phyloP scores from a whole-genome alignment of 1,140 invertebrate genomes.

The Cydia amplana region DNA sequence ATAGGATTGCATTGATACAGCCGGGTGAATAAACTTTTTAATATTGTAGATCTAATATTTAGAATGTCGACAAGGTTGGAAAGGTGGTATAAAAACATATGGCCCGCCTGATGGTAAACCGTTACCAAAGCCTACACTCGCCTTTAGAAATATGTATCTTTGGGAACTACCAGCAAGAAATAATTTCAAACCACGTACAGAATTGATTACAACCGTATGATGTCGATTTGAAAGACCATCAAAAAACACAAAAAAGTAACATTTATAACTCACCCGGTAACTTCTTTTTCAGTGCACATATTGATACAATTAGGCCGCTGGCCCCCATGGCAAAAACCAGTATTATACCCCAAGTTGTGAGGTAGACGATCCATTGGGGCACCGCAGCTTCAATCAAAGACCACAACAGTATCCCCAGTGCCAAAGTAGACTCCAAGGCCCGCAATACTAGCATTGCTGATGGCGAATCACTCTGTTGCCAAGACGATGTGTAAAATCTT shows the following conservation, averaged over 20 bases:
- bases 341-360: conserved; percentile 82
- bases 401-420: not conserved
- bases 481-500: not conserved
- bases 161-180: not conserved
- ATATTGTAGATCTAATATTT: no score
- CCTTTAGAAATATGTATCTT: not conserved
- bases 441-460: not conserved
- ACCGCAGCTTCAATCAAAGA: not conserved
- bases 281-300: not conserved
- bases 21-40: no score
- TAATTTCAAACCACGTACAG: not conserved
- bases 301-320: conserved; percentile 35
- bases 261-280: no score
- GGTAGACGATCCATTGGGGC: conserved; percentile 80
- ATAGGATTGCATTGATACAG: no score
- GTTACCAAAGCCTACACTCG: not conserved
- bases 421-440: not conserved
- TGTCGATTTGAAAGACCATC: no score
- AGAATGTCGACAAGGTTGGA: no score
- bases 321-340: conserved; percentile 51
- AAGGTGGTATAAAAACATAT: no score
- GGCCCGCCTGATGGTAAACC: not conserved
- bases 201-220: no score
- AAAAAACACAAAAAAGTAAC: no score
- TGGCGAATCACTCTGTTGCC: not conserved